These are phyloP conservation scores for Thryonomys swinderianus DNA, from an alignment of 2,113 vertebrate species.

Conservation along the genomic window DNA sequence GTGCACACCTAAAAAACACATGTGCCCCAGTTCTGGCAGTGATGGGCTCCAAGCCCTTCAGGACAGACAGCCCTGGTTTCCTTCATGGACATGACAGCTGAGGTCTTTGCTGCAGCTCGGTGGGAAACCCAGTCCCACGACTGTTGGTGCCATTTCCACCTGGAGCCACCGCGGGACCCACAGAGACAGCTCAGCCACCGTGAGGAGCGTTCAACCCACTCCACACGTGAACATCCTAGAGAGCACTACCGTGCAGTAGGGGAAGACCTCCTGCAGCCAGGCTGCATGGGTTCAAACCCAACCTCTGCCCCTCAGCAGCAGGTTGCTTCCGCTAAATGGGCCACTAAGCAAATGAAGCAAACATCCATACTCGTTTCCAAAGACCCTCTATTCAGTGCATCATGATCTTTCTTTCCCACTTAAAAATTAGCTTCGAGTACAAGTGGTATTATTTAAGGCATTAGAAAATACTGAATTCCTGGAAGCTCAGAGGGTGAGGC, in stretches of 20 bases:
- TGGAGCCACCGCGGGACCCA: not conserved
- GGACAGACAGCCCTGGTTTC: not conserved
- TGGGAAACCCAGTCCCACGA: not conserved
- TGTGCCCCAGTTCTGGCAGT: not conserved
- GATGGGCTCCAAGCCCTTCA: not conserved
- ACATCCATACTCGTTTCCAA: not conserved
- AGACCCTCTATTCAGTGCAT: not conserved
- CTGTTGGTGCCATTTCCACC: not conserved
- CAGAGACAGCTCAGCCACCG: not conserved
- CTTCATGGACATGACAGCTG: not conserved
- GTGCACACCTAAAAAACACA: not conserved
- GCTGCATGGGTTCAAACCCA: not conserved
- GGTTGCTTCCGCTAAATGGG: not conserved
- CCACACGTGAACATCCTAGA: not conserved
- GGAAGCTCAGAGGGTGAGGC: slow-evolving; percentile 81
- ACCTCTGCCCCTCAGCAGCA: not conserved
- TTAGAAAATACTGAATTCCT: slow-evolving; percentile 79
- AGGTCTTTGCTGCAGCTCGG: not conserved
- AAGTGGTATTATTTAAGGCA: slow-evolving; percentile 75
- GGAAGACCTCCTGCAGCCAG: not conserved
- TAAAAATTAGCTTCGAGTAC: slow-evolving; percentile 53
- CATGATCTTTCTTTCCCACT: not conserved
- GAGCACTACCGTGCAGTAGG: fast-evolving
- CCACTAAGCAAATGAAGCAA: not conserved
- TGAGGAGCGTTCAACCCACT: not conserved